phyloP scores from a whole-genome alignment of 2,797 vertebrate genomes.

The Nannoperca australis region DNA sequence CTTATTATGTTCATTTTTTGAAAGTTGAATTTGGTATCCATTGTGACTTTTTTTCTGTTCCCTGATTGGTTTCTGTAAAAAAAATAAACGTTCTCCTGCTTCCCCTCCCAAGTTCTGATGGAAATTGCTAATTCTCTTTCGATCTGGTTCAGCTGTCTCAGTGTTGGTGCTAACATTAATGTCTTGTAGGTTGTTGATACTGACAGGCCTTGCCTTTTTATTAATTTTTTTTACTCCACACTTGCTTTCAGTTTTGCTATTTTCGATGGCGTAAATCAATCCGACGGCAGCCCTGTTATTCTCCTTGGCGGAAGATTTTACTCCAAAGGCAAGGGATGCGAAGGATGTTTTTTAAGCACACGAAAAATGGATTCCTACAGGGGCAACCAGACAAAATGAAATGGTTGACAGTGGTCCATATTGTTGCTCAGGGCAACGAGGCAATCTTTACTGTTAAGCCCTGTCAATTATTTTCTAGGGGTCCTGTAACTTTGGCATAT shows the following conservation, averaged over 20 bases:
- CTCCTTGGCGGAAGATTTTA: conserved; percentile 43
- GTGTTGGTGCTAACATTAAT: conserved; percentile 30
- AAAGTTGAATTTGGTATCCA: conserved; percentile 1
- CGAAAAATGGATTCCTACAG: conserved; percentile 40
- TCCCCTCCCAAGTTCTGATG: conserved; percentile 23
- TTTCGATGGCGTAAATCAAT: conserved; percentile 50
- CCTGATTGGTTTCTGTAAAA: neutral
- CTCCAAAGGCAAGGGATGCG: conserved; percentile 27
- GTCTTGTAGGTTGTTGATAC: conserved; percentile 39
- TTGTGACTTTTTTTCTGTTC: neutral
- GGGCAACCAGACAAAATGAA: conserved; percentile 43
- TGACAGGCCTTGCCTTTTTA: conserved; percentile 42
- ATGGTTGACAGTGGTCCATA: conserved; percentile 47
- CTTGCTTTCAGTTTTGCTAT: conserved; percentile 43
- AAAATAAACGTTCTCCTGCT: neutral
- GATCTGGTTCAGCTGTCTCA: conserved; percentile 29
- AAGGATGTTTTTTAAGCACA: conserved; percentile 27
- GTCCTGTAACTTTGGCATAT: conserved; percentile 37
- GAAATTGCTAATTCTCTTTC: conserved; percentile 50
- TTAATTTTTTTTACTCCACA: conserved; percentile 15
- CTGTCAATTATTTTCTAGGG: conserved; percentile 40
- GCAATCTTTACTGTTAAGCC: conserved; percentile 14
- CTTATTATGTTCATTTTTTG: conserved; percentile 19
- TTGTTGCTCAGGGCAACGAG: conserved; percentile 40
- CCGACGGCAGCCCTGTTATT: conserved; percentile 17